Percentiles rank a stretch among this genome's conserved stretches.
phyloP scores from a whole-genome alignment of 2,888 invertebrate species.

The Spodoptera littoralis region DNA sequence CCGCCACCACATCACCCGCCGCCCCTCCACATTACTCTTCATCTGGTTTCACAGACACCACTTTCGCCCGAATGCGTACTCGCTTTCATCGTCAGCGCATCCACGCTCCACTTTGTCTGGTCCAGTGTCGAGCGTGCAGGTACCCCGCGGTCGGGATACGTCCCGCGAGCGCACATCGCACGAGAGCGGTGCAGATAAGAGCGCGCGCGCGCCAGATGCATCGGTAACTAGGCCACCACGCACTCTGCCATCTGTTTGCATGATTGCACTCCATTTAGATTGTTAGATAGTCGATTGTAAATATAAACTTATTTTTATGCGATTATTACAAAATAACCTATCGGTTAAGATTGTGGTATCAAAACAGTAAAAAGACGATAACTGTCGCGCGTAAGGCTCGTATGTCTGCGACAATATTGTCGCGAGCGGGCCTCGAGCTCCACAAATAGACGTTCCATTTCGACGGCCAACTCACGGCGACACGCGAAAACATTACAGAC shows the following conservation, averaged over 20 bases:
- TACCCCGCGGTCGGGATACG: slow-evolving; percentile 55
- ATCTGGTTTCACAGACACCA: slow-evolving; percentile 81
- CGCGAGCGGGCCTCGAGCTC: slow-evolving; percentile 86
- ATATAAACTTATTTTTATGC: slow-evolving; percentile 21
- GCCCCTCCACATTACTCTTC: slow-evolving; percentile 71
- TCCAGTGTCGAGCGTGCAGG: slow-evolving; percentile 34
- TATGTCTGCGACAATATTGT: slow-evolving; percentile 82
- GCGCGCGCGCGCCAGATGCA: slow-evolving; percentile 78
- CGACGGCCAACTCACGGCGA: slow-evolving; percentile 82
- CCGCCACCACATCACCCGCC: slow-evolving; percentile 44
- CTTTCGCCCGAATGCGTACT: slow-evolving; percentile 80
- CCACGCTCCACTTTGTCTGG: slow-evolving; percentile 67
- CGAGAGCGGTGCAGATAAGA: slow-evolving; percentile 70
- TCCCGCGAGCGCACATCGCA: slow-evolving; percentile 55
- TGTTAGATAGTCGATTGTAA: slow-evolving; percentile 32
- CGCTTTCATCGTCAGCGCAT: slow-evolving; percentile 79
- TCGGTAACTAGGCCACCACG: slow-evolving; percentile 80
- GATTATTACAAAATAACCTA: slow-evolving; percentile 33
- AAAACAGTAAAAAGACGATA: slow-evolving; percentile 65
- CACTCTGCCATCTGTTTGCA: slow-evolving; percentile 79
- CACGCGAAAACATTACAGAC: slow-evolving; percentile 83
- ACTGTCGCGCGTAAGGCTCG: slow-evolving; percentile 75
- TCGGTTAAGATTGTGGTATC: slow-evolving; percentile 58
- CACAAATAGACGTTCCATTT: slow-evolving; percentile 88
- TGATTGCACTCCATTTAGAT: slow-evolving; percentile 69